phyloP scores from a whole-genome alignment of 2,113 vertebrate genomes.

The Pogona vitticeps region DNA sequence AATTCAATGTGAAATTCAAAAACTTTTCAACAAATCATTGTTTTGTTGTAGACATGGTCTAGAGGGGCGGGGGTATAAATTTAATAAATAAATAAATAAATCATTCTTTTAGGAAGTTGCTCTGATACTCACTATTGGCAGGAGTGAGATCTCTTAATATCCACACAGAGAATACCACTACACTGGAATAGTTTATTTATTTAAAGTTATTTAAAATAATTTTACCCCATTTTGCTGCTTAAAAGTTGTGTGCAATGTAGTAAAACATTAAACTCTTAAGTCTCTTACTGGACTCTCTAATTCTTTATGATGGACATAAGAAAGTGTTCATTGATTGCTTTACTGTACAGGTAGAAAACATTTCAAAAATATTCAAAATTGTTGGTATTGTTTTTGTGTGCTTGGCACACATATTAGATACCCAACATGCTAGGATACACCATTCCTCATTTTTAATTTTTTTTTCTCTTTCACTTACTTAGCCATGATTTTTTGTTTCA shows the following conservation, averaged over 20 bases:
- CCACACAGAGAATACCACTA: background rate
- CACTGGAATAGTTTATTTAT: too few relatives aligned
- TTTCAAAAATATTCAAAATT: background rate
- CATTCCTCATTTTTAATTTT: constrained; percentile 55
- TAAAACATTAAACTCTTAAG: background rate
- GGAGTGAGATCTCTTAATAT: too few relatives aligned
- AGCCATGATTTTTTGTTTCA: constrained; percentile 45
- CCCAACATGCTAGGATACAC: background rate
- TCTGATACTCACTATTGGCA: too few relatives aligned
- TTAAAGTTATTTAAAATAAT: too few relatives aligned
- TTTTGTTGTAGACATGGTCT: too few relatives aligned
- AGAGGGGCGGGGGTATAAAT: background rate
- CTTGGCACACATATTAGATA: background rate
- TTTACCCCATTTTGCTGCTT: too few relatives aligned
- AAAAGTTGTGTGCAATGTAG: background rate
- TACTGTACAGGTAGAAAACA: background rate
- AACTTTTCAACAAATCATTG: too few relatives aligned
- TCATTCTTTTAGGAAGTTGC: too few relatives aligned
- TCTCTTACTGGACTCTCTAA: background rate
- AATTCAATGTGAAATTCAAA: too few relatives aligned
- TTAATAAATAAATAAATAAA: too few relatives aligned
- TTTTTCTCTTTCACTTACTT: constrained; percentile 12
- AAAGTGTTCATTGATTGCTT: background rate
- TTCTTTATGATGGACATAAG: background rate
- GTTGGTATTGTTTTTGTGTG: background rate